These are phyloP conservation scores for Criorhina ranunculi DNA, from an alignment of 2,888 invertebrate genomes.

Conservation along the genomic window DNA sequence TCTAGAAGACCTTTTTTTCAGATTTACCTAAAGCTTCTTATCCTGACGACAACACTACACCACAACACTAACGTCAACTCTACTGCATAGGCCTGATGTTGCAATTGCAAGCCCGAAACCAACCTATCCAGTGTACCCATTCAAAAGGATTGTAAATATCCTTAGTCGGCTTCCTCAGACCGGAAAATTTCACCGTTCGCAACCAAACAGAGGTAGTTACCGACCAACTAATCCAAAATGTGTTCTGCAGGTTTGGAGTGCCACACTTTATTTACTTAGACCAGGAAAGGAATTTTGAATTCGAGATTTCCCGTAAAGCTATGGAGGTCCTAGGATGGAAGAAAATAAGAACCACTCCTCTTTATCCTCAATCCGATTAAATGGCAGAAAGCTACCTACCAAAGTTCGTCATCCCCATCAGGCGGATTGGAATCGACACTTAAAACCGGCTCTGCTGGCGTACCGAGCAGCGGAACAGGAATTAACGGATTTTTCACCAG, in stretches of 20 bases:
- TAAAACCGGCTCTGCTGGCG: constrained; percentile 45
- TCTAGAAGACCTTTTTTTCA: too few relatives aligned
- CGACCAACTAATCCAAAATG: constrained; percentile 23
- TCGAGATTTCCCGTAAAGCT: constrained; percentile 19
- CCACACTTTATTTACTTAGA: constrained; percentile 57
- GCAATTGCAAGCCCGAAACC: background rate
- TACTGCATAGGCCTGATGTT: too few relatives aligned
- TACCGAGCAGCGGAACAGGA: constrained; percentile 63
- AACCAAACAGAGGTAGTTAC: constrained; percentile 44
- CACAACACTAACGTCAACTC: too few relatives aligned
- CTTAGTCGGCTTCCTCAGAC: background rate
- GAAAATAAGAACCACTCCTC: constrained; percentile 77
- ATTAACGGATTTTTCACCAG: constrained; percentile 26
- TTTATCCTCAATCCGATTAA: constrained; percentile 79
- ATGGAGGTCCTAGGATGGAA: background rate
- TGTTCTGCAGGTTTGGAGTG: constrained; percentile 54
- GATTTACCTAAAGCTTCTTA: too few relatives aligned
- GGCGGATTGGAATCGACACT: constrained; percentile 51
- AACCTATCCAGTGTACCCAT: background rate
- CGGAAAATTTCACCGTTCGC: constrained; percentile 28
- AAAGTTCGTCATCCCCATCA: constrained; percentile 51
- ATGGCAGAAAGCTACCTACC: constrained; percentile 78
- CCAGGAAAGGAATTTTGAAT: constrained; percentile 55
- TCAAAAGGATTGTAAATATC: background rate
- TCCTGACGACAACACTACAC: too few relatives aligned